A percentile compares a stretch with the other conserved stretches of the same genome.
Conservation (phyloP, 2,113 vertebrate species). For the Anhinga anhinga region DNA sequence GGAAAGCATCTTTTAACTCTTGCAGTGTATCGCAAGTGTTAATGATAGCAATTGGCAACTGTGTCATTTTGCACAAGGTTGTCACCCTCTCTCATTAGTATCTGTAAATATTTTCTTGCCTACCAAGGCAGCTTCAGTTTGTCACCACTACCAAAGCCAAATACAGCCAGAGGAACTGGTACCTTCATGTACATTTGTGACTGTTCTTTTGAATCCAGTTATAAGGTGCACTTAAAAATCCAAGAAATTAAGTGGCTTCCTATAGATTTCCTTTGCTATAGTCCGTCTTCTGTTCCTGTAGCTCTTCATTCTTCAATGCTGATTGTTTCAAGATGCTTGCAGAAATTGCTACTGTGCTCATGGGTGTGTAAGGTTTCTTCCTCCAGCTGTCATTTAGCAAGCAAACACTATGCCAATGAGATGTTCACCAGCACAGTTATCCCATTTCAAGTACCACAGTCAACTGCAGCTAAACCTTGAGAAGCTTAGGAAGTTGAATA, state of each 20-base stretch:
- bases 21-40: not conserved
- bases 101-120: not conserved
- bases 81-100: not conserved
- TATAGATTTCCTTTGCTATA: not conserved
- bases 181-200: not conserved
- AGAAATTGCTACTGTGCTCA: not conserved
- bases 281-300: not conserved
- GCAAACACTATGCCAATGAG: not conserved
- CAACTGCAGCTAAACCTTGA: not conserved
- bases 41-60: not conserved
- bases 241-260: not conserved
- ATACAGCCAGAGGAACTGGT: not conserved
- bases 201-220: not conserved
- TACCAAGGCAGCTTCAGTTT: not conserved
- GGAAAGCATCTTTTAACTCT: not conserved
- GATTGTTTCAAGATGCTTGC: not conserved
- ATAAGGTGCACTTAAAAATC: not conserved
- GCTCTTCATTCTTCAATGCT: not conserved
- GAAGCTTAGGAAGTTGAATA: not conserved
- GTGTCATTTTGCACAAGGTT: not conserved
- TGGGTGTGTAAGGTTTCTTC: not conserved
- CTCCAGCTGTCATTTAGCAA: not conserved
- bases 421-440: not conserved
- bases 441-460: not conserved
- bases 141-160: not conserved